phyloP scores from a whole-genome alignment of 2,888 invertebrate genomes.

The Mechanitis messenoides region DNA sequence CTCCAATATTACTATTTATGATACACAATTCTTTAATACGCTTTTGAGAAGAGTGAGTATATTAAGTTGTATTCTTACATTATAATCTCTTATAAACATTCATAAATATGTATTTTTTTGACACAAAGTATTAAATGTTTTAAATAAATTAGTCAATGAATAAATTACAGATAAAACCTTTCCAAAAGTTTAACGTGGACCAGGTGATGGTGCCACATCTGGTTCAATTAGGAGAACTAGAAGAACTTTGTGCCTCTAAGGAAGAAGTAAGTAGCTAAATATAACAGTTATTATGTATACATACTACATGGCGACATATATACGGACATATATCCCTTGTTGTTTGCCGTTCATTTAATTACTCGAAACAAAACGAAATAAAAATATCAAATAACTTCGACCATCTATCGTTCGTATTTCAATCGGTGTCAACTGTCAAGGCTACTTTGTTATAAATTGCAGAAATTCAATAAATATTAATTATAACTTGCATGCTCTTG shows the following conservation, averaged over 20 bases:
- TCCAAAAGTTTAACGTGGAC: not conserved
- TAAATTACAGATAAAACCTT: not conserved
- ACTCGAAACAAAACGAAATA: no score
- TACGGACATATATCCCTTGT: no score
- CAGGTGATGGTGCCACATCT: not conserved
- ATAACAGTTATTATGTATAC: no score
- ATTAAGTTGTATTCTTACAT: not conserved
- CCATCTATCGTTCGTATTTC: no score
- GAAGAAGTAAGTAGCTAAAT: not conserved
- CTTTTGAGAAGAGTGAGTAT: not conserved
- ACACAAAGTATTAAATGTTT: no score
- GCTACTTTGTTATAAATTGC: no score
- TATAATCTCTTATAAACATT: no score
- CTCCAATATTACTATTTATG: not conserved
- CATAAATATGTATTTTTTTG: no score
- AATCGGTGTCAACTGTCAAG: no score
- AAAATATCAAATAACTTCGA: no score
- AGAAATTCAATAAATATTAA: not conserved
- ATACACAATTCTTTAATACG: not conserved
- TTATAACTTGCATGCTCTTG: not conserved
- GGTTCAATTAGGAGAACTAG: not conserved
- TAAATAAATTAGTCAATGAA: not conserved
- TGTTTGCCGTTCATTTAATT: no score
- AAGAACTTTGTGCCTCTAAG: slow-evolving; percentile 1
- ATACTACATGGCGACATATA: no score